Evolutionary conservation across 2,888 invertebrate species (phyloP).

Genomic region (Acanthoscelides obtectus): DNA sequence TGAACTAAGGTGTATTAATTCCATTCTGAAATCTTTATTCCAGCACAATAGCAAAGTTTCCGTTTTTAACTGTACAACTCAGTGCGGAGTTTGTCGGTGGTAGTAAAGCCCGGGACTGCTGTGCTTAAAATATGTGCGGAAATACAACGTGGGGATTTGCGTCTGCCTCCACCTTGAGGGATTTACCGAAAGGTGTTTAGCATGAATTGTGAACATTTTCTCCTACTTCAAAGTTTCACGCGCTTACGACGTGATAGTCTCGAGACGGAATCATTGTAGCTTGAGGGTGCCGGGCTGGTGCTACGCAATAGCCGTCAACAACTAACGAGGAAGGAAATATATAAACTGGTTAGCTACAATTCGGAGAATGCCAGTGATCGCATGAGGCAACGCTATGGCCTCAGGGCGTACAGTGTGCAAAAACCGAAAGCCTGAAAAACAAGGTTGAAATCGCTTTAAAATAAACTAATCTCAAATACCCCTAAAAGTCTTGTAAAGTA

Average conservation of each 20-base stretch:
- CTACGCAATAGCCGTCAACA: not conserved
- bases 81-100: not conserved
- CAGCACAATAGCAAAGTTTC: not conserved
- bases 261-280: not conserved
- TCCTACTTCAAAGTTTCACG: not conserved
- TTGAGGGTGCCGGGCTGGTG: not conserved
- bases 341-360: too few relatives aligned
- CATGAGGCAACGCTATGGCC: too few relatives aligned
- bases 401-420: too few relatives aligned
- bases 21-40: not conserved
- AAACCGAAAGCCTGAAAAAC: too few relatives aligned
- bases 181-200: not conserved
- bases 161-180: not conserved
- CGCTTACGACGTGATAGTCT: not conserved
- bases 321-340: too few relatives aligned
- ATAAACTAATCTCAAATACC: too few relatives aligned
- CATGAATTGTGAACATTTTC: not conserved
- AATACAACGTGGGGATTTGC: not conserved
- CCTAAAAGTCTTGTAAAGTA: too few relatives aligned
- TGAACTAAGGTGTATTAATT: slow-evolving; percentile 7
- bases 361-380: too few relatives aligned
- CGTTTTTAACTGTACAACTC: not conserved
- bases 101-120: not conserved
- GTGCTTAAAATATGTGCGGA: not conserved
- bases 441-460: too few relatives aligned